Base-by-base conservation (phyloP, 2,113 vertebrate genomes). In the Peromyscus leucopus region DNA sequence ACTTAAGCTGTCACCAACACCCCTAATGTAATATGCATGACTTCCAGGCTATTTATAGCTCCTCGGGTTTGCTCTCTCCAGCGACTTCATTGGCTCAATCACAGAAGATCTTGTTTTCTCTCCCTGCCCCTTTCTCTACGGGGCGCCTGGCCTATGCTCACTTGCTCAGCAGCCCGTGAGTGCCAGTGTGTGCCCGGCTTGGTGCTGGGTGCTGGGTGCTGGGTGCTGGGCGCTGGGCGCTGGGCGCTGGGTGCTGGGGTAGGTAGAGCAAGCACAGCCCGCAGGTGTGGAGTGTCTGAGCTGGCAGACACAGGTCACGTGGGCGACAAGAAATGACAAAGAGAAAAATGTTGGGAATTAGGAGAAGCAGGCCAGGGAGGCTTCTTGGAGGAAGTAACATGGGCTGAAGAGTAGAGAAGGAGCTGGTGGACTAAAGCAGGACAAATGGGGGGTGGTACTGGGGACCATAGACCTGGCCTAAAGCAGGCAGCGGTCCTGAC, bases 1-100 rank as follows among this genome's bases (percentile, higher is more conserved):
- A 98, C 98, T 98, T 98, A 98, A 98, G 98, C 94, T 98, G 98
- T 98, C 98, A 98, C 97, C 97, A 98, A 98, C 96, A 98, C 98
- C 96, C 96, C 95, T 98, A 97, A 98, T 98, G 94, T 94, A 98
- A 98, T 97, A 98, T 98, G 98, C 88, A 98, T 98, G 83, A 69
- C 94, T 97, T 98, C 98, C 98, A 97, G 90, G 88, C 65, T 95
- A 97, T 98, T 98, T 98, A 98, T 98, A 98, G 96, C 84, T 93
- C 82, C 92, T 93, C 84, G 79, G 96, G 57, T 76, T 97, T 91
- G 78, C 87, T 97, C 95, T 95, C 96, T 69, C 91, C 94, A 92
- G 42, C 95, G 82, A 48, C 79, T 98, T 96, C 94, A 96, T 15
- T 93, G 95, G 94, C 75, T 98, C 89, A 90, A 16, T 96, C 95